These are phyloP conservation scores for Lordiphosa collinella DNA, from an alignment of 1,140 invertebrate genomes.

Conservation along the genomic window DNA sequence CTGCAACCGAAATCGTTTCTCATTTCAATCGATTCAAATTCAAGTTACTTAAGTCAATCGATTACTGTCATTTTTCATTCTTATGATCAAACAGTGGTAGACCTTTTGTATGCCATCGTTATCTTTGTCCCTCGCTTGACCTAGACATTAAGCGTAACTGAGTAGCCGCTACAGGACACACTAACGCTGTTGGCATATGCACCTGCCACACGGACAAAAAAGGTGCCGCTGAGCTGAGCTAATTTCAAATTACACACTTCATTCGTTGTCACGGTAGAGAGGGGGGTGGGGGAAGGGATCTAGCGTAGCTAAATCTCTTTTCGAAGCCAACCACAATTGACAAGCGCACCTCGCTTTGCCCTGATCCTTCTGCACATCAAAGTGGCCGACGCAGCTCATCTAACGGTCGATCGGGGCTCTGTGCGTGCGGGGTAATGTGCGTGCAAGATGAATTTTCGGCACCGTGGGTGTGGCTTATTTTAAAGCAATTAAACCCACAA, in stretches of 20 bases:
- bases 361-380: conserved; percentile 59
- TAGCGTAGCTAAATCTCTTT: conserved; percentile 53
- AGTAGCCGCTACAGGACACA: conserved; percentile 13
- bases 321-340: conserved; percentile 70
- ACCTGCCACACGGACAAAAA: conserved; percentile 19
- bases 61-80: too few species aligned
- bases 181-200: conserved; percentile 57
- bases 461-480: conserved; percentile 71
- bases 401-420: conserved; percentile 44
- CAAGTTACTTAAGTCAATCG: too few species aligned
- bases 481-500: conserved; percentile 69
- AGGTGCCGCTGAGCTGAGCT: conserved; percentile 71
- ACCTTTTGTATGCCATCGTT: neutral
- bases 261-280: conserved; percentile 45
- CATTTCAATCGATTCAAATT: too few species aligned
- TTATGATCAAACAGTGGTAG: too few species aligned
- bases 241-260: conserved; percentile 77
- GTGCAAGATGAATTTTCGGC: conserved; percentile 69
- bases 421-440: conserved; percentile 49
- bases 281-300: conserved; percentile 14
- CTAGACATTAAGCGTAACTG: conserved; percentile 12
- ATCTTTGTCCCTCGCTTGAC: conserved; percentile 11
- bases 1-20: too few species aligned
- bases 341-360: conserved; percentile 41
- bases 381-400: conserved; percentile 45